A percentile compares a stretch with the other conserved stretches of the same genome.
Evolutionary conservation across 2,888 invertebrate species (phyloP).

Genomic region (Aphodius sticticus): DNA sequence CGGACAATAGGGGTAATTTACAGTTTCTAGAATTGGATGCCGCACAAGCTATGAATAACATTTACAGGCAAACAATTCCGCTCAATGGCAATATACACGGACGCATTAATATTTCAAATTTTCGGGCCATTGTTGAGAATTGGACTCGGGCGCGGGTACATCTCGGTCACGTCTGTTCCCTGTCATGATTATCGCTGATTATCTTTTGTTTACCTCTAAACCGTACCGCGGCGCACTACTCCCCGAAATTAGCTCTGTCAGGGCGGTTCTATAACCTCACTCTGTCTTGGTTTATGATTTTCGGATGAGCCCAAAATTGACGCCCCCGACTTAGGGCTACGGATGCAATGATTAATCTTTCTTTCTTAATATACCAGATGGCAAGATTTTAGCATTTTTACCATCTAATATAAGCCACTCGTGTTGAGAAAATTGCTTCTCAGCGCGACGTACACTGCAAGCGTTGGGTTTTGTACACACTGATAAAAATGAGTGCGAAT

Average conservation of each 20-base stretch:
- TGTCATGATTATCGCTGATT: constrained; percentile 4
- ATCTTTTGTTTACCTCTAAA: background rate
- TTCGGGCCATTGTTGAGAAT: background rate
- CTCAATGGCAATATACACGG: background rate
- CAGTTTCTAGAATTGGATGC: background rate
- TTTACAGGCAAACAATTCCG: background rate
- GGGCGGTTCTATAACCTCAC: background rate
- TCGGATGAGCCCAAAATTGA: background rate
- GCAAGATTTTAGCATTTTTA: background rate
- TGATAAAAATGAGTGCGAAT: too few species aligned
- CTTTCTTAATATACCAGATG: background rate
- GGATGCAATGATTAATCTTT: background rate
- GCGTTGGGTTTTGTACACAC: too few species aligned
- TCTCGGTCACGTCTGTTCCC: background rate
- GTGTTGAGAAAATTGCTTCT: background rate
- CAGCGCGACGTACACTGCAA: too few species aligned
- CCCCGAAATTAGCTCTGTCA: background rate
- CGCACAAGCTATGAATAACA: background rate
- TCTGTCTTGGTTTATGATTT: background rate
- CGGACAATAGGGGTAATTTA: background rate
- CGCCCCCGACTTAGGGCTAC: background rate
- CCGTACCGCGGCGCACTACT: background rate
- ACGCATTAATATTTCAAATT: background rate
- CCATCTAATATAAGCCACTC: background rate
- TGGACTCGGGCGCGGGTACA: background rate